These are phyloP conservation scores for Stenichneumon culpator DNA, from an alignment of 2,888 invertebrate species.

Conservation along the genomic window DNA sequence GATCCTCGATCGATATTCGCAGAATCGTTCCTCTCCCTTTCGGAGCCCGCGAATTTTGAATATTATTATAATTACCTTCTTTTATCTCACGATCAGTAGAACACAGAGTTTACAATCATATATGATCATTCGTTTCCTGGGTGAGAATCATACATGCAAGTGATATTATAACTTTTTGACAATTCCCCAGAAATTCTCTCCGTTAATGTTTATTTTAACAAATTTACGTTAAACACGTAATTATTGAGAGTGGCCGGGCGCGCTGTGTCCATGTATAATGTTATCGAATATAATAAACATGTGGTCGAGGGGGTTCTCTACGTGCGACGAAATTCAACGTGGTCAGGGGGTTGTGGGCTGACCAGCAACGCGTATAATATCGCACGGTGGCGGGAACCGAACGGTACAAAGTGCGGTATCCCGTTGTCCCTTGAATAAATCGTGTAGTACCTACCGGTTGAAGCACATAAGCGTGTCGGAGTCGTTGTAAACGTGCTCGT, in stretches of 20 bases:
- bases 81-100: no score
- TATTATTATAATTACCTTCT: no score
- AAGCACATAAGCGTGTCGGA: slow-evolving; percentile 2
- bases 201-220: neutral
- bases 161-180: neutral
- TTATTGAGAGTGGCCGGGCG: slow-evolving; percentile 14
- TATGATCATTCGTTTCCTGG: no score
- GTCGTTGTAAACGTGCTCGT: slow-evolving; percentile 8
- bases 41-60: no score
- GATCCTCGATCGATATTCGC: no score
- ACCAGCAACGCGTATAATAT: slow-evolving; percentile 58
- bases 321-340: slow-evolving; percentile 71
- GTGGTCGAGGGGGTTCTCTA: slow-evolving; percentile 58
- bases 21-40: no score
- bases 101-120: no score
- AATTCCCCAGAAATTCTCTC: neutral
- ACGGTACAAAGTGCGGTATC: slow-evolving; percentile 56
- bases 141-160: no score
- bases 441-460: neutral
- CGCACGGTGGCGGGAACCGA: slow-evolving; percentile 38
- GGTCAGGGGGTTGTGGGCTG: slow-evolving; percentile 50
- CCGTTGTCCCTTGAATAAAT: slow-evolving; percentile 66
- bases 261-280: slow-evolving; percentile 57
- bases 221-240: slow-evolving; percentile 6
- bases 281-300: slow-evolving; percentile 72